Evolutionary conservation across 2,113 vertebrate species (phyloP).

Genomic region (Notechis scutatus): DNA sequence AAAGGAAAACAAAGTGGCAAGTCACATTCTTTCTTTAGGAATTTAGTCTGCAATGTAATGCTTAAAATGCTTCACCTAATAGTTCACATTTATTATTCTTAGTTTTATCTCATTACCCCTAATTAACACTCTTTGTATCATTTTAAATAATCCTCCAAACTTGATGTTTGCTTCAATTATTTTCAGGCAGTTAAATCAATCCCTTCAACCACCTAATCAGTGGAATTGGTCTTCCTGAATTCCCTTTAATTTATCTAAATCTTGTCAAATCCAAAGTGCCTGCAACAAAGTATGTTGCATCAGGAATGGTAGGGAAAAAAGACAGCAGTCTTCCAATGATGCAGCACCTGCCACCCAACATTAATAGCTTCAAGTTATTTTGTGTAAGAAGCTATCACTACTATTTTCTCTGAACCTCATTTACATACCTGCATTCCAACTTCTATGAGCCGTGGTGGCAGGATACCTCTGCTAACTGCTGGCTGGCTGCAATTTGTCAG

Average conservation of each 20-base stretch:
- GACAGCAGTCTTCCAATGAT: neutral
- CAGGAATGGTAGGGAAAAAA: neutral
- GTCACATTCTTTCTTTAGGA: neutral
- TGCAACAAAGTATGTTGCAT: slow-evolving; percentile 11
- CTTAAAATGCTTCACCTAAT: slow-evolving; percentile 12
- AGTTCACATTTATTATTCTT: slow-evolving; percentile 3
- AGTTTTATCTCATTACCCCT: slow-evolving; percentile 40
- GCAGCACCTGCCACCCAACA: accelerated
- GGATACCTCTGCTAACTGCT: no score
- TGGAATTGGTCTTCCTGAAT: slow-evolving; percentile 1
- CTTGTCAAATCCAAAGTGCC: slow-evolving; percentile 18
- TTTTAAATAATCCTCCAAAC: slow-evolving; percentile 36
- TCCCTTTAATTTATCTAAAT: slow-evolving; percentile 37
- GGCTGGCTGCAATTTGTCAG: no score
- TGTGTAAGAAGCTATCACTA: neutral
- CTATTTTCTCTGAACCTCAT: neutral
- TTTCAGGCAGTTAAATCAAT: slow-evolving; percentile 30
- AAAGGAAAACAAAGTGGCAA: neutral
- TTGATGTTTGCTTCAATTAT: slow-evolving; percentile 36
- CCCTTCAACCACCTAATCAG: neutral
- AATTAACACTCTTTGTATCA: slow-evolving; percentile 44
- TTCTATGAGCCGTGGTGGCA: neutral
- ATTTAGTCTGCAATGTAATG: neutral
- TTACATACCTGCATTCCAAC: neutral
- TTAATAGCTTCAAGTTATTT: neutral